Percentiles rank a stretch among this genome's conserved stretches.
Evolutionary conservation across 2,113 vertebrate genomes (phyloP).

Genomic region (Calonectris borealis): DNA sequence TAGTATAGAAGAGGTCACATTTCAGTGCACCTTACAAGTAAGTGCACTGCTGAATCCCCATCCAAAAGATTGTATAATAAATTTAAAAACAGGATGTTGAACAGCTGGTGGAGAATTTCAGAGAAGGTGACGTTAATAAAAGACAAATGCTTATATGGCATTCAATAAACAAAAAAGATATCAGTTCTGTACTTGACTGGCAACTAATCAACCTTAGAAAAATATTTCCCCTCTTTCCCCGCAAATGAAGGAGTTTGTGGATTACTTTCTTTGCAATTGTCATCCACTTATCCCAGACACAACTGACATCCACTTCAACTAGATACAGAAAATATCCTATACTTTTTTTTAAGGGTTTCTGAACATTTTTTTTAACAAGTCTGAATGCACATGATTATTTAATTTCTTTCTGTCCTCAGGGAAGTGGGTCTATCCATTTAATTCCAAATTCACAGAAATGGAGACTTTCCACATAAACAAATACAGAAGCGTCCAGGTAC

Average conservation of each 20-base stretch:
- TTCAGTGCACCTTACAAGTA: neutral
- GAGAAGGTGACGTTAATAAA: neutral
- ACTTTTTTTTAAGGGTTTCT: neutral
- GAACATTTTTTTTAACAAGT: neutral
- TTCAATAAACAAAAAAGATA: neutral
- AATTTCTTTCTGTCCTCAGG: slow-evolving; percentile 71
- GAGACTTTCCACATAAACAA: slow-evolving; percentile 86
- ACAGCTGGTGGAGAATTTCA: neutral
- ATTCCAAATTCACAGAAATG: slow-evolving; percentile 69
- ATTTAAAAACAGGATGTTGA: neutral
- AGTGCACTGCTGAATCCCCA: neutral
- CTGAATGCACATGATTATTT: neutral
- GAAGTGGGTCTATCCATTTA: slow-evolving; percentile 83
- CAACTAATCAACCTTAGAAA: neutral
- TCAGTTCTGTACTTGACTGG: neutral
- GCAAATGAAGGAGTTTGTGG: neutral
- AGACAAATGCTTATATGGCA: neutral
- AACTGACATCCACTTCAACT: neutral
- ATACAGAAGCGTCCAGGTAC: slow-evolving; percentile 82
- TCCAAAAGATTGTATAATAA: neutral
- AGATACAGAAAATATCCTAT: neutral
- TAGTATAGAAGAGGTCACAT: neutral
- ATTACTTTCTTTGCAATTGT: neutral
- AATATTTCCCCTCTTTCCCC: neutral
- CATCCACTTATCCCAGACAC: neutral